These are phyloP conservation scores for Anser cygnoides DNA, from an alignment of 2,113 vertebrate genomes.

Conservation along the genomic window DNA sequence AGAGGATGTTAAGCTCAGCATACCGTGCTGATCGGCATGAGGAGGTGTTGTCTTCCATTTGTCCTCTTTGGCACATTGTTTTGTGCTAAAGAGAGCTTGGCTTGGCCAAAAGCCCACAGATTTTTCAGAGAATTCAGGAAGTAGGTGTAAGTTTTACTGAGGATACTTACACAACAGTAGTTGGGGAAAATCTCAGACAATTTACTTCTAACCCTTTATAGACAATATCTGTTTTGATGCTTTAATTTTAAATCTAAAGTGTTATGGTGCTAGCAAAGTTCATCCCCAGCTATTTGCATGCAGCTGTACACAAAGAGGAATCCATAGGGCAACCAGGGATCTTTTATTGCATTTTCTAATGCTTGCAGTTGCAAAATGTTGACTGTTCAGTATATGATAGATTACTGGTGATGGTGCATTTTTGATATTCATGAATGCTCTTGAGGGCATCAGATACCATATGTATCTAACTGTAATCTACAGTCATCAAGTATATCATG, in stretches of 20 bases:
- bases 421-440: neutral
- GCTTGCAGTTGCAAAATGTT: neutral
- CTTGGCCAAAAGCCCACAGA: neutral
- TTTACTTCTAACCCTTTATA: neutral
- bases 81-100: neutral
- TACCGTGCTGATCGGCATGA: neutral
- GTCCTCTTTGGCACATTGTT: neutral
- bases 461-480: neutral
- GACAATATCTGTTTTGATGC: neutral
- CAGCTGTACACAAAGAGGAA: neutral
- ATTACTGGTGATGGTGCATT: neutral
- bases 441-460: neutral
- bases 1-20: neutral
- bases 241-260: neutral
- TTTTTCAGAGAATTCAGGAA: neutral
- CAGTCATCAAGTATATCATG: neutral
- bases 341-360: neutral
- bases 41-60: neutral
- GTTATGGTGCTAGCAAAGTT: neutral
- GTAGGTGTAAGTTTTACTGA: neutral
- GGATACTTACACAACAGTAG: neutral
- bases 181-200: neutral
- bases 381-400: neutral
- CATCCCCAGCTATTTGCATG: neutral
- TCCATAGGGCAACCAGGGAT: neutral